phyloP scores from a whole-genome alignment of 2,888 invertebrate genomes.

The Cylindroiulus punctatus region DNA sequence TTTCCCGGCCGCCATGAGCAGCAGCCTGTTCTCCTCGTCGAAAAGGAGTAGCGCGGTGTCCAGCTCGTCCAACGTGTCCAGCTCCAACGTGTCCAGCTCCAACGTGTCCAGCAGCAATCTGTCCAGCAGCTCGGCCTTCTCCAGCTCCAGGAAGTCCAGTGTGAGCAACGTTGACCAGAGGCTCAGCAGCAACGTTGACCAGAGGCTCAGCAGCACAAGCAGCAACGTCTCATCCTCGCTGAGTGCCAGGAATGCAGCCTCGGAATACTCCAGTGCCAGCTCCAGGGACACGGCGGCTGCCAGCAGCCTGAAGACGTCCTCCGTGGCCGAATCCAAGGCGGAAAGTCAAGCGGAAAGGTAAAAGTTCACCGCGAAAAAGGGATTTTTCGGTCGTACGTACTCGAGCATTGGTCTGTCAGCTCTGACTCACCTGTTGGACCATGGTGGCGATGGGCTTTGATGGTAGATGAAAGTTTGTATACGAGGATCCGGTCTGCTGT shows the following conservation, averaged over 20 bases:
- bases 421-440: too few relatives aligned
- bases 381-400: too few relatives aligned
- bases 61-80: conserved; percentile 34
- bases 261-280: conserved; percentile 47
- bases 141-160: conserved; percentile 31
- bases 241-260: background rate
- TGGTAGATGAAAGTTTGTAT: too few relatives aligned
- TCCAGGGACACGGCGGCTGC: background rate
- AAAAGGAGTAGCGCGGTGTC: conserved; percentile 50
- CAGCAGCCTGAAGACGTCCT: background rate
- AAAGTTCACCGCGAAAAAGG: background rate
- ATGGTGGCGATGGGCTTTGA: too few relatives aligned
- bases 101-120: conserved; percentile 32
- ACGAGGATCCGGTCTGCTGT: too few relatives aligned
- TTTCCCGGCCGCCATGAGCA: conserved; percentile 23
- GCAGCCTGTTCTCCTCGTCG: conserved; percentile 47
- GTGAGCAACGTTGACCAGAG: conserved; percentile 48
- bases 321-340: background rate
- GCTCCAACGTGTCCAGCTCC: background rate
- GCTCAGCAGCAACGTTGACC: conserved; percentile 48
- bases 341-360: background rate
- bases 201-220: conserved; percentile 28
- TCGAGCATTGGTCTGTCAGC: too few relatives aligned
- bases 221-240: background rate
- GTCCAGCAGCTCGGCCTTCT: conserved; percentile 46